phyloP scores from a whole-genome alignment of 2,888 invertebrate species.

The Caenorhabditis sp. region DNA sequence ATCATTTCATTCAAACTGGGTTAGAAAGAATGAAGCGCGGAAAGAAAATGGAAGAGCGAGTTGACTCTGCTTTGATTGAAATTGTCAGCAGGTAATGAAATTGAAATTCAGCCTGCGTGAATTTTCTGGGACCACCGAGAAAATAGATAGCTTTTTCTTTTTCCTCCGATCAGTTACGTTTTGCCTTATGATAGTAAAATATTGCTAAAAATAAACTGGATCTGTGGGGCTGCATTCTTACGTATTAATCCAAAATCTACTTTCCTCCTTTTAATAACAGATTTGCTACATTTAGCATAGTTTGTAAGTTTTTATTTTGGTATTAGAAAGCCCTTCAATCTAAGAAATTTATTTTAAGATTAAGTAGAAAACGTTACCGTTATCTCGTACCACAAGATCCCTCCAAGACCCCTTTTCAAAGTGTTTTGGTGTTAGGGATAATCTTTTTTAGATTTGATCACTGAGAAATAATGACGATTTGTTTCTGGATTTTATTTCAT shows the following conservation, averaged over 20 bases:
- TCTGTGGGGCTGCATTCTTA: not conserved
- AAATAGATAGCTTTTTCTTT: too few species aligned
- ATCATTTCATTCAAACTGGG: constrained; percentile 63
- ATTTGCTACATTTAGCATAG: not conserved
- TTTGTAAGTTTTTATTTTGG: not conserved
- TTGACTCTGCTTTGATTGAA: constrained; percentile 88
- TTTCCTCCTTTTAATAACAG: not conserved
- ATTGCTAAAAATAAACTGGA: not conserved
- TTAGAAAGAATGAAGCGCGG: constrained; percentile 85
- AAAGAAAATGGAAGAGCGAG: constrained; percentile 88
- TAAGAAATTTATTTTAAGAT: not conserved
- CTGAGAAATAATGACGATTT: constrained; percentile 3
- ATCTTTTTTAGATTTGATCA: not conserved
- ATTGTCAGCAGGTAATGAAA: constrained; percentile 87
- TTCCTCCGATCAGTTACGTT: too few species aligned
- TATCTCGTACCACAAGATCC: not conserved
- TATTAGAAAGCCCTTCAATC: not conserved
- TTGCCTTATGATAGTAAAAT: not conserved
- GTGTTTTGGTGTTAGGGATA: not conserved
- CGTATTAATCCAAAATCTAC: not conserved
- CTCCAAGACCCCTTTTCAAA: too few species aligned
- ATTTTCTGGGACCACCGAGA: not conserved
- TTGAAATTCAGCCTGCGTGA: not conserved
- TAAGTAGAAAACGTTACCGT: too few species aligned
- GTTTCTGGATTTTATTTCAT: not conserved